Evolutionary conservation across 2,113 vertebrate species (phyloP).

Genomic region (Tringa solitaria): DNA sequence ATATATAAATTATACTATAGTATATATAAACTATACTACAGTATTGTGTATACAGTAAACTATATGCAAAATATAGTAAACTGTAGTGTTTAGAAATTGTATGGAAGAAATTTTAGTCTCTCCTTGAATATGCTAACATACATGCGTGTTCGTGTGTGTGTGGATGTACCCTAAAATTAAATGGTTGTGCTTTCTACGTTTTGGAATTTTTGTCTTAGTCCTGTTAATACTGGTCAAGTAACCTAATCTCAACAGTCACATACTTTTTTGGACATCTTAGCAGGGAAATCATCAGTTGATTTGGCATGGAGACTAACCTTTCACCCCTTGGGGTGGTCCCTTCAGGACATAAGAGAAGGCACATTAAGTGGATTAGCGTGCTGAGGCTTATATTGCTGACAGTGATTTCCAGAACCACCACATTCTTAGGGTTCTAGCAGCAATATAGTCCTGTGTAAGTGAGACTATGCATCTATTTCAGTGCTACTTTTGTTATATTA

Average conservation of each 20-base stretch:
- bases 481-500: neutral
- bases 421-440: neutral
- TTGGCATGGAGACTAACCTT: conserved; percentile 56
- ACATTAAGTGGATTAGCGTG: neutral
- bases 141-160: fast-evolving
- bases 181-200: neutral
- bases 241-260: conserved; percentile 32
- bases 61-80: neutral
- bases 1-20: neutral
- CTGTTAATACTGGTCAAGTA: neutral
- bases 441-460: neutral
- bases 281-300: conserved; percentile 21
- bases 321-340: conserved; percentile 44
- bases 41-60: neutral
- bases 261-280: conserved; percentile 26
- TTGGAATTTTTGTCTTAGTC: neutral
- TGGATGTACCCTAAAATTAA: neutral
- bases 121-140: neutral
- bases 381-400: neutral
- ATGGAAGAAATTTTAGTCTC: neutral
- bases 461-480: neutral
- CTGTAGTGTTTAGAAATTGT: neutral
- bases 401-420: neutral
- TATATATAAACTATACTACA: neutral
- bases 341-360: neutral